Percentiles rank a stretch among this genome's conserved stretches.
Conservation (phyloP, 2,113 vertebrate genomes). For the Triplophysa rosa region DNA sequence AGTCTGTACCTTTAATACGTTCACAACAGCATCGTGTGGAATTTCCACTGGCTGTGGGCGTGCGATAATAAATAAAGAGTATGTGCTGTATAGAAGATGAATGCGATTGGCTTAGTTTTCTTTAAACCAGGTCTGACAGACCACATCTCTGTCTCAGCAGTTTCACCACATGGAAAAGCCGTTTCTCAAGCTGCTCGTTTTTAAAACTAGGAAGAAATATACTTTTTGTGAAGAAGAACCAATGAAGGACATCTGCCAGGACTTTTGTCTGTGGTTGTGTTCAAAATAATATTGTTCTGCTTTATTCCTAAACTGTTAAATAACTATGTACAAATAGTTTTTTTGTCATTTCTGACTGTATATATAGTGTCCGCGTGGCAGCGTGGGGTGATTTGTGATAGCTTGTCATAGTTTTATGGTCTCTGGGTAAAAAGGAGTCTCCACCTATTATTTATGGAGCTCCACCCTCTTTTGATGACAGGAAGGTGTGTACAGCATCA, state of each 20-base stretch:
- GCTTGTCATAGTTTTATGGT: slow-evolving; percentile 29
- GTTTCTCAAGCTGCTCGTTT: neutral
- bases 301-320: too few species aligned
- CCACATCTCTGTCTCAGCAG: neutral
- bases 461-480: neutral
- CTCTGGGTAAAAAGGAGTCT: slow-evolving; percentile 13
- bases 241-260: too few species aligned
- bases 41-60: neutral
- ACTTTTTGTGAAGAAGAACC: too few species aligned
- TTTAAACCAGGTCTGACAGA: neutral
- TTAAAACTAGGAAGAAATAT: neutral
- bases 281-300: neutral
- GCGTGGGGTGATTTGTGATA: neutral
- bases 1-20: too few species aligned
- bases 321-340: too few species aligned
- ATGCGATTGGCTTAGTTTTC: neutral
- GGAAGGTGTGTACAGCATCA: slow-evolving; percentile 33
- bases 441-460: slow-evolving; percentile 18
- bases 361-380: neutral
- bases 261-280: neutral
- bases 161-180: neutral
- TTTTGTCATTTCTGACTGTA: too few species aligned
- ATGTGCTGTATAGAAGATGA: neutral
- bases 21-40: too few species aligned
- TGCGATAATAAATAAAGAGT: slow-evolving; percentile 34